phyloP scores from a whole-genome alignment of 2,113 vertebrate species.

The Hemichromis elongatus region DNA sequence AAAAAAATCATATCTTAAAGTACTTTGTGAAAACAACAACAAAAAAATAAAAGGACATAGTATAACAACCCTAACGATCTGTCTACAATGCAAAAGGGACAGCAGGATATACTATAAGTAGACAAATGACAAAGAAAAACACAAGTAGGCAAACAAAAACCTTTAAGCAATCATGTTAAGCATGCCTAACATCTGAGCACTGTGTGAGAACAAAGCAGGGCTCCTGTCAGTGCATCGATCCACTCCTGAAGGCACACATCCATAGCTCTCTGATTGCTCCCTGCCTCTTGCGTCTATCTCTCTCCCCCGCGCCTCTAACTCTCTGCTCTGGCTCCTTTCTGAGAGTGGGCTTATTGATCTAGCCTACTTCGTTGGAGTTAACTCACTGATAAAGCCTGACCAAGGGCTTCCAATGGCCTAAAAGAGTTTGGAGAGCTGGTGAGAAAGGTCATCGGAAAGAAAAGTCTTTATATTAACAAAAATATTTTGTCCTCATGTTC shows the following conservation, averaged over 20 bases:
- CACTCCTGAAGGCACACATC: conserved; percentile 88
- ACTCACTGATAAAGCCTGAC: conserved; percentile 85
- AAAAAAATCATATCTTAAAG: neutral
- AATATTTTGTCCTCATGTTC: neutral
- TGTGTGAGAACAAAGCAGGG: conserved; percentile 89
- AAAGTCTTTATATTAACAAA: conserved; percentile 2
- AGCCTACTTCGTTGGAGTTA: conserved; percentile 84
- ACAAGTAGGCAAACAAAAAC: conserved; percentile 81
- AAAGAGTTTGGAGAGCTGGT: conserved; percentile 65
- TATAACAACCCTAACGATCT: neutral
- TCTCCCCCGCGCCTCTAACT: conserved; percentile 61
- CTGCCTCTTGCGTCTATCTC: conserved; percentile 74
- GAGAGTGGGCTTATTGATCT: conserved; percentile 93
- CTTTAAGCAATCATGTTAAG: conserved; percentile 98
- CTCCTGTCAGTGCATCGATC: conserved; percentile 92
- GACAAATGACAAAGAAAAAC: conserved; percentile 69
- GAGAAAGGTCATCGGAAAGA: conserved; percentile 15
- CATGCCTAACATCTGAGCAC: conserved; percentile 89
- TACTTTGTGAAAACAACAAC: neutral
- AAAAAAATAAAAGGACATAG: neutral
- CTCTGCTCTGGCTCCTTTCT: conserved; percentile 68
- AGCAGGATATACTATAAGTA: conserved; percentile 44
- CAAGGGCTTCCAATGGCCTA: conserved; percentile 74
- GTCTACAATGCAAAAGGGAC: conserved; percentile 39
- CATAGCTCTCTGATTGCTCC: conserved; percentile 82